Conservation (phyloP, 2,888 invertebrate genomes). For the Macrosiphum euphorbiae region DNA sequence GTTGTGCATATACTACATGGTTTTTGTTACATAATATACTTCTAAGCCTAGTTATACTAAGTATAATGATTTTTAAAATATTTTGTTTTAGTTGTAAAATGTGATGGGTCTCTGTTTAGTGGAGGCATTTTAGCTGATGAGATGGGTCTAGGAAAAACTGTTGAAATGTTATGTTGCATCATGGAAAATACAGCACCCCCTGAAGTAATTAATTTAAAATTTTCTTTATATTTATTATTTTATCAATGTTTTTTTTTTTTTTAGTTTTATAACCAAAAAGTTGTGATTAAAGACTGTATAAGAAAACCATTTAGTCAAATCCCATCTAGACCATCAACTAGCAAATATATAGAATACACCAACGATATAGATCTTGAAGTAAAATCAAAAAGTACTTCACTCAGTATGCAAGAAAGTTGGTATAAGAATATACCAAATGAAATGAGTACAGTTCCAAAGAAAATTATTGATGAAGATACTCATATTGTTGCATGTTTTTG, state of each 20-base stretch:
- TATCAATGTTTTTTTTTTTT: neutral
- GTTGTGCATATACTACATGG: neutral
- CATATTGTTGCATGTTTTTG: slow-evolving; percentile 71
- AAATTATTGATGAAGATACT: slow-evolving; percentile 16
- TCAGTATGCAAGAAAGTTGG: too few species aligned
- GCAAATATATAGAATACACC: slow-evolving; percentile 38
- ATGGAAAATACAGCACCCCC: slow-evolving; percentile 46
- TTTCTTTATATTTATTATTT: neutral
- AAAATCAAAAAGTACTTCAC: too few species aligned
- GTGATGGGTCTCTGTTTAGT: slow-evolving; percentile 89
- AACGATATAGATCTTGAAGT: neutral
- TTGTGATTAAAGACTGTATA: neutral
- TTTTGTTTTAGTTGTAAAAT: slow-evolving; percentile 80
- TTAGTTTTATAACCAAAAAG: slow-evolving; percentile 41
- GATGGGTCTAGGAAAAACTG: slow-evolving; percentile 96
- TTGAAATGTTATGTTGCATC: slow-evolving; percentile 86
- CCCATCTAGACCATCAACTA: neutral
- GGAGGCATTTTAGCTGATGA: slow-evolving; percentile 96
- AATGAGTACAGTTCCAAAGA: slow-evolving; percentile 29
- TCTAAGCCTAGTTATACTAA: neutral
- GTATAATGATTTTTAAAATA: neutral
- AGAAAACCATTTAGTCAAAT: neutral
- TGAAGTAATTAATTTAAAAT: slow-evolving; percentile 36
- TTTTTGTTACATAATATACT: neutral
- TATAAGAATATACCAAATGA: too few species aligned